phyloP scores from a whole-genome alignment of 2,113 vertebrate genomes.

The Coracopsis vasa region DNA sequence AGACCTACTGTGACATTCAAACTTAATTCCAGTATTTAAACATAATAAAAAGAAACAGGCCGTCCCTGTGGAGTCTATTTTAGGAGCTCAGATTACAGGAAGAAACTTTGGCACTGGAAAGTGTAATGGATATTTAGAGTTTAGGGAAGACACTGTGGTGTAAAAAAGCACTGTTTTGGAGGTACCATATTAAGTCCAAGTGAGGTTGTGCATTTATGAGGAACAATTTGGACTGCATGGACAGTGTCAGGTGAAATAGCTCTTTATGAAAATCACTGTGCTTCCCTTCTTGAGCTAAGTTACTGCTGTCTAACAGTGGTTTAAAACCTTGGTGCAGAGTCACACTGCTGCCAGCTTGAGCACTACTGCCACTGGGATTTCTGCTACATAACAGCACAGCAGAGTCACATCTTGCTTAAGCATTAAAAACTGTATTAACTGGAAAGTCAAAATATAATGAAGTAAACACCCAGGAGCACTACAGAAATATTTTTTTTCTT shows the following conservation, averaged over 20 bases:
- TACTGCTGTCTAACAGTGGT: not conserved
- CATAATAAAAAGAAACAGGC: not conserved
- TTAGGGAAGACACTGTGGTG: not conserved
- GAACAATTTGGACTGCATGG: not conserved
- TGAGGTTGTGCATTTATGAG: not conserved
- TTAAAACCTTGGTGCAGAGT: not conserved
- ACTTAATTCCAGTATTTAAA: not conserved
- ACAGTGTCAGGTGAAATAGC: not conserved
- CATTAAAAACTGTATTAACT: not conserved
- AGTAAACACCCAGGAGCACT: not conserved
- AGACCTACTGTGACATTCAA: conserved; percentile 9
- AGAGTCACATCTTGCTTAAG: not conserved
- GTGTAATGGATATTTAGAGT: not conserved
- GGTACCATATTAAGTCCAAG: not conserved
- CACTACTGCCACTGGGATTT: not conserved
- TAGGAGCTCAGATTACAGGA: not conserved
- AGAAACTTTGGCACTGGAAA: not conserved
- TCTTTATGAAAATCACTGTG: not conserved
- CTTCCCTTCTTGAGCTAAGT: not conserved
- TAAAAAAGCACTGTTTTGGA: not conserved
- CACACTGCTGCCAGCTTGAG: not conserved
- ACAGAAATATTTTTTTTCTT: not conserved
- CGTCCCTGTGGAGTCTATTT: not conserved
- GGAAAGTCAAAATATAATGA: not conserved
- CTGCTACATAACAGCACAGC: not conserved